Conservation (phyloP, 2,113 vertebrate species). For the Astur gentilis region DNA sequence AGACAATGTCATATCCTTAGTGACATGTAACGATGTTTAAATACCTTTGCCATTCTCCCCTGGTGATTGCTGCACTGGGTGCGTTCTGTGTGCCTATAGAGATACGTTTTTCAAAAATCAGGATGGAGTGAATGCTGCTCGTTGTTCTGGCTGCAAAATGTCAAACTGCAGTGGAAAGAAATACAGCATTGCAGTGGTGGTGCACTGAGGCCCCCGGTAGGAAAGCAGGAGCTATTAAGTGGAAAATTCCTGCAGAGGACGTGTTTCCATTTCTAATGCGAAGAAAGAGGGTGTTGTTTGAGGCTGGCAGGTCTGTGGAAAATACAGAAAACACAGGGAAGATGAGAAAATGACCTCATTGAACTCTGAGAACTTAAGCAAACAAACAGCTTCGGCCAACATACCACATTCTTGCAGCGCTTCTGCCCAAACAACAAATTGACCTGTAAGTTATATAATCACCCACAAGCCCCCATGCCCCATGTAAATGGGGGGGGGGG, state of each 20-base stretch:
- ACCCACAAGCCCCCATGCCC: neutral
- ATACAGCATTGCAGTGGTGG: conserved; percentile 78
- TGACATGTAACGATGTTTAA: conserved; percentile 31
- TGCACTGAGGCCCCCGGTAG: conserved; percentile 75
- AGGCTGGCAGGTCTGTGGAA: conserved; percentile 75
- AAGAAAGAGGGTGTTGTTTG: conserved; percentile 83
- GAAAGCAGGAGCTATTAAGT: conserved; percentile 76
- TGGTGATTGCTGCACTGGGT: conserved; percentile 28
- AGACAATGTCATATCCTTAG: conserved; percentile 12
- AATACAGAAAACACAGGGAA: conserved; percentile 73
- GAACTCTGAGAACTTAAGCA: conserved; percentile 72
- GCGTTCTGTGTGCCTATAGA: neutral
- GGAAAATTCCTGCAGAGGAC: conserved; percentile 85
- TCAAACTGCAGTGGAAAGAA: conserved; percentile 80
- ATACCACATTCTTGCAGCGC: neutral
- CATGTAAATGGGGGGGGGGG: neutral
- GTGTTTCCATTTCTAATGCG: conserved; percentile 79
- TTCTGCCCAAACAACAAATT: conserved; percentile 20
- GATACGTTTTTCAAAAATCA: conserved; percentile 4
- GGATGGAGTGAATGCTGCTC: conserved; percentile 71
- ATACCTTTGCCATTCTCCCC: conserved; percentile 30
- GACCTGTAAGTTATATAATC: conserved; percentile 32
- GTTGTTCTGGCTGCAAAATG: conserved; percentile 75
- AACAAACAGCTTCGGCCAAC: conserved; percentile 58
- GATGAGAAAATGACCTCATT: conserved; percentile 78